phyloP scores from a whole-genome alignment of 2,797 vertebrate genomes.

The Coregonus ussuriensis region DNA sequence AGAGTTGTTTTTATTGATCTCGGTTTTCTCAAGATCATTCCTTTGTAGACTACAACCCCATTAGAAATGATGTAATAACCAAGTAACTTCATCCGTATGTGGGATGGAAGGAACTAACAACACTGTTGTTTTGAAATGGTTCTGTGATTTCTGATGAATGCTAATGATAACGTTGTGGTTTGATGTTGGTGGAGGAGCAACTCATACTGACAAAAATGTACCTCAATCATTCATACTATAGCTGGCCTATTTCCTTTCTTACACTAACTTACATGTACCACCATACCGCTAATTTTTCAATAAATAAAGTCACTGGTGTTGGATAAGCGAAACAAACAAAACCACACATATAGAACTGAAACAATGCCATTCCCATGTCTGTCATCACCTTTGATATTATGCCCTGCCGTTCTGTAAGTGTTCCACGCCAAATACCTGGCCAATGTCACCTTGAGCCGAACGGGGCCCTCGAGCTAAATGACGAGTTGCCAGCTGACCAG shows the following conservation, averaged over 20 bases:
- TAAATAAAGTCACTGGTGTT: neutral
- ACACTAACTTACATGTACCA: neutral
- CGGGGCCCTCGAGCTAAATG: no score
- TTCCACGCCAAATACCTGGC: no score
- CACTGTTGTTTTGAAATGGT: neutral
- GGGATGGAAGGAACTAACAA: neutral
- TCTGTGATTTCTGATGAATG: conserved; percentile 8
- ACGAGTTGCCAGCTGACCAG: no score
- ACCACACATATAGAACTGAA: neutral
- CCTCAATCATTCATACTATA: neutral
- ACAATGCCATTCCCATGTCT: neutral
- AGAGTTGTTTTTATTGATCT: neutral
- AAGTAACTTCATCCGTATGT: neutral
- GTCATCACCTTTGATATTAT: neutral
- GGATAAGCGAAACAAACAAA: neutral
- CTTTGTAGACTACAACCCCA: neutral
- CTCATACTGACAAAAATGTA: neutral
- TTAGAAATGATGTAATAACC: neutral
- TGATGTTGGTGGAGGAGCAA: neutral
- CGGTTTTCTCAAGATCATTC: neutral
- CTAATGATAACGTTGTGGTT: neutral
- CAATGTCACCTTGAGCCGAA: no score
- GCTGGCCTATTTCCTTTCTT: neutral
- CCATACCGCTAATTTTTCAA: neutral
- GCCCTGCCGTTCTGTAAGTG: neutral